Evolutionary conservation across 2,797 vertebrate genomes (phyloP).

Genomic region (Pangasius larnaudii): DNA sequence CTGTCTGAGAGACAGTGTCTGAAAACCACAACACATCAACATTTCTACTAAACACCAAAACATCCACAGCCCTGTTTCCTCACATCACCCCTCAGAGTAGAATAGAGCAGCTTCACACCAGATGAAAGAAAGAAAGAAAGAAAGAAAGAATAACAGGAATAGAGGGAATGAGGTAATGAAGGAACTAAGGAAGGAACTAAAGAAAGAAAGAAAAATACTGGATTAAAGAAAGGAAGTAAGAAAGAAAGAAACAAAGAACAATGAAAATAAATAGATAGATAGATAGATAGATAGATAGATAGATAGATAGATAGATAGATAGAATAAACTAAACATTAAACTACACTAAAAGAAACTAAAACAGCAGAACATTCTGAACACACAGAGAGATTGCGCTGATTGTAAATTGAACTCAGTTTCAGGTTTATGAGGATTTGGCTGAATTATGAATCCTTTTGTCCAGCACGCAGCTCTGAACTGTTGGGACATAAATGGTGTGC

Average conservation of each 20-base stretch:
- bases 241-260: not conserved
- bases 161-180: not conserved
- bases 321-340: not conserved
- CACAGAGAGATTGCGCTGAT: not conserved
- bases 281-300: constrained; percentile 1
- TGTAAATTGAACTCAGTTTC: not conserved
- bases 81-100: not conserved
- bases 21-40: constrained; percentile 38
- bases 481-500: constrained; percentile 43
- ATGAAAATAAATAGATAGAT: not conserved
- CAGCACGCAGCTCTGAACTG: constrained; percentile 26
- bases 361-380: not conserved
- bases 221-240: not conserved
- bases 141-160: not conserved
- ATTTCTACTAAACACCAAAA: constrained; percentile 23
- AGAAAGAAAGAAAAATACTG: too few relatives aligned
- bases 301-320: not conserved
- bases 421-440: not conserved
- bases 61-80: not conserved
- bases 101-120: not conserved
- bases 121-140: not conserved
- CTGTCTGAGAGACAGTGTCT: constrained; percentile 3
- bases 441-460: constrained; percentile 25
- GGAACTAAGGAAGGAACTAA: not conserved
- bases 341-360: not conserved